Percentiles rank a stretch among this genome's conserved stretches.
Evolutionary conservation across 2,797 vertebrate species (phyloP).

Genomic region (Lutjanus campechanus): DNA sequence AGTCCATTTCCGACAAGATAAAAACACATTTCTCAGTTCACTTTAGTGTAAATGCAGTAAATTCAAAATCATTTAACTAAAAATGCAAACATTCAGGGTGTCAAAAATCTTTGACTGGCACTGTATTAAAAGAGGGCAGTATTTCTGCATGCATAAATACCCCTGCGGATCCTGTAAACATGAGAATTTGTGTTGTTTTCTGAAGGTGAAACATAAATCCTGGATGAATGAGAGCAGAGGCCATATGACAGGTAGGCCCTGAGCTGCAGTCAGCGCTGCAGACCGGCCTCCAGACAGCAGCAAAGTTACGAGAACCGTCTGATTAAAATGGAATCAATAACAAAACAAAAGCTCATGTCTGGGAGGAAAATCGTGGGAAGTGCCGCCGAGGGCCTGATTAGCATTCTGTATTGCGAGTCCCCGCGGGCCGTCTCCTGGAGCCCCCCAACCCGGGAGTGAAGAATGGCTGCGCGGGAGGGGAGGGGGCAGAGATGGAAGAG

Average conservation of each 20-base stretch:
- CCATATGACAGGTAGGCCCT: conserved; percentile 69
- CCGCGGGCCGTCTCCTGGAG: conserved; percentile 74
- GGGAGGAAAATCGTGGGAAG: conserved; percentile 85
- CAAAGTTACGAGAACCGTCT: conserved; percentile 76
- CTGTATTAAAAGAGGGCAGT: conserved; percentile 3
- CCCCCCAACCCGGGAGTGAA: conserved; percentile 72
- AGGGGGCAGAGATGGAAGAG: conserved; percentile 62
- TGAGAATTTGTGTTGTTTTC: conserved; percentile 30
- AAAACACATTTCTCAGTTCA: background rate
- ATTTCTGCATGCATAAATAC: background rate
- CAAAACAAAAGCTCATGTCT: conserved; percentile 84
- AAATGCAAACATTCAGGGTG: background rate
- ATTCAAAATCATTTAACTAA: background rate
- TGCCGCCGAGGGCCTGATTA: conserved; percentile 80
- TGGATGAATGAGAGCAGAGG: conserved; percentile 42
- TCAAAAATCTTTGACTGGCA: background rate
- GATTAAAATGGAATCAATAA: conserved; percentile 82
- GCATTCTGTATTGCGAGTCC: conserved; percentile 81
- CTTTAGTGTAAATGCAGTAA: background rate
- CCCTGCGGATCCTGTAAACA: conserved; percentile 33
- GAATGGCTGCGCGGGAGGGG: conserved; percentile 73
- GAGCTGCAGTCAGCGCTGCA: conserved; percentile 46
- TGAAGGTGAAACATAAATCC: conserved; percentile 32
- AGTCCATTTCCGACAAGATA: conserved; percentile 9
- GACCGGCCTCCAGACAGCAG: conserved; percentile 76